phyloP scores from a whole-genome alignment of 1,140 invertebrate species.

The Plutomurus gul region DNA sequence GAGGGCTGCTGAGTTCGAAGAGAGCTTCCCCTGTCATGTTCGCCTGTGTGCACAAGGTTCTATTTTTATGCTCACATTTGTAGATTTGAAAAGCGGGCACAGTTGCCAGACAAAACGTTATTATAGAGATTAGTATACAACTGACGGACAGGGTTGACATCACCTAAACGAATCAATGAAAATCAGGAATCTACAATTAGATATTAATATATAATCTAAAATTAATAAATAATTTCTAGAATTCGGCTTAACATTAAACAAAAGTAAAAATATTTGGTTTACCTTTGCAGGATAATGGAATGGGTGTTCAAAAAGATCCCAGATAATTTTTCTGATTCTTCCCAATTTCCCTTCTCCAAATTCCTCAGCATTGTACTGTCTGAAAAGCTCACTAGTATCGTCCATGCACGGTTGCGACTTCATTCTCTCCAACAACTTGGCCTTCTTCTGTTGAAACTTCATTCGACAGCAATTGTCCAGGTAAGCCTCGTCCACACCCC shows the following conservation, averaged over 20 bases:
- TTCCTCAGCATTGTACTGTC: not conserved
- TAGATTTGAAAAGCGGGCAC: not conserved
- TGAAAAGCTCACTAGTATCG: not conserved
- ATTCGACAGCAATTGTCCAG: conserved; percentile 9
- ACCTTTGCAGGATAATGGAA: not conserved
- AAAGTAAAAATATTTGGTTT: not conserved
- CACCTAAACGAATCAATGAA: not conserved
- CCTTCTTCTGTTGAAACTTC: not conserved
- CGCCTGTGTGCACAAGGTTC: not conserved
- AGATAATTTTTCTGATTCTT: not conserved
- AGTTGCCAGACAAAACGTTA: not conserved
- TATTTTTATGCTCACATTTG: not conserved
- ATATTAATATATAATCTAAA: no score
- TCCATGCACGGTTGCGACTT: not conserved
- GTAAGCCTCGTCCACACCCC: conserved; percentile 11
- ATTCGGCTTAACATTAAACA: no score
- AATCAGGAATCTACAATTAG: no score
- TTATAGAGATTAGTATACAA: not conserved
- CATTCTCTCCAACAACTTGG: not conserved
- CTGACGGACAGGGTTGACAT: not conserved
- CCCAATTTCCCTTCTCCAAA: not conserved
- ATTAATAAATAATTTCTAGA: no score
- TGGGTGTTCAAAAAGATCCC: not conserved
- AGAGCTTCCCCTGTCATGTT: not conserved
- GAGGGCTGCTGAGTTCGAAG: not conserved